A percentile compares a stretch with the other conserved stretches of the same genome.
Conservation (phyloP, 2,113 vertebrate genomes). For the Phalacrocorax carbo region DNA sequence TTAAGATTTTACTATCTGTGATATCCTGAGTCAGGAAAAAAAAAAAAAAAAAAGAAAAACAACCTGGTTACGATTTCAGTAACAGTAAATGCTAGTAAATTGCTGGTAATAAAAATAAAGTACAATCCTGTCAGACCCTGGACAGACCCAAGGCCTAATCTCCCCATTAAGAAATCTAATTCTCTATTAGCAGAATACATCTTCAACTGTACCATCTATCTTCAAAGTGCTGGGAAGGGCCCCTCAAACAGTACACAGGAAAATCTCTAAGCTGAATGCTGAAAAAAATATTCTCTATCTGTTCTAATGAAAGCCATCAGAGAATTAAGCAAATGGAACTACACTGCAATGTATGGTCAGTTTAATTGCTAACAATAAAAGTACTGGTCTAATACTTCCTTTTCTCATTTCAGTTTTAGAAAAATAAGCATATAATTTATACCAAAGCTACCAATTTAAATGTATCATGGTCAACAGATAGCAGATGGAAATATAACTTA, state of each 20-base stretch:
- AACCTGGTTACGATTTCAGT: background rate
- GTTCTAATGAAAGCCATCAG: background rate
- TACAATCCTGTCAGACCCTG: background rate
- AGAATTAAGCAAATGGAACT: background rate
- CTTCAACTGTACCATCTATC: background rate
- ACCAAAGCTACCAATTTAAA: background rate
- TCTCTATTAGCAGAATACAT: background rate
- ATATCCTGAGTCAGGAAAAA: conserved; percentile 74
- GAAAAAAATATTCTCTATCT: background rate
- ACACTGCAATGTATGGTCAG: background rate
- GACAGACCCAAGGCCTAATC: background rate
- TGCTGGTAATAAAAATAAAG: background rate
- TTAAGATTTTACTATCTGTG: conserved; percentile 85
- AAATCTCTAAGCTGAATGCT: background rate
- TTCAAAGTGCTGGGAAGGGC: background rate
- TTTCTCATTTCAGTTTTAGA: background rate
- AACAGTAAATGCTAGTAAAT: background rate
- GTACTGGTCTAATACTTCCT: background rate
- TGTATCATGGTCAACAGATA: background rate
- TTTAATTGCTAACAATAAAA: background rate
- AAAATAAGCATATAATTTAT: background rate
- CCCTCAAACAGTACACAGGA: background rate
- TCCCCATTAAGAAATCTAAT: background rate
- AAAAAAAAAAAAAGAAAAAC: background rate
- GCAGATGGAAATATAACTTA: background rate